Base-by-base conservation (phyloP, 2,113 vertebrate genomes). In the Loxodonta africana region DNA sequence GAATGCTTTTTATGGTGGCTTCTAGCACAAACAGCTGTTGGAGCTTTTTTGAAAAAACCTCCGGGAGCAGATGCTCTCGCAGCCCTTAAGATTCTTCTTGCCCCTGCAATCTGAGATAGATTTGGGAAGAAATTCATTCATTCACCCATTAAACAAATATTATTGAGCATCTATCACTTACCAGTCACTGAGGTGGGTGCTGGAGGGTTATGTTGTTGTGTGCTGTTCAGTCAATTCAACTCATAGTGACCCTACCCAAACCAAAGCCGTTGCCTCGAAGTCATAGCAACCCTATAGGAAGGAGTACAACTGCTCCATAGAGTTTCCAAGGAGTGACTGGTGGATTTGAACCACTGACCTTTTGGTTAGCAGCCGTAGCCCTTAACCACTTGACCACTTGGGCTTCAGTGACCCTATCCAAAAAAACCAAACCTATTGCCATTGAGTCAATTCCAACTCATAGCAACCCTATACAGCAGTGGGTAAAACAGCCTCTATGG, bases 11-110 rank as follows among this genome's bases (percentile, higher is more conserved):
- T 98, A 98, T 93, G 96, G 97, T 97, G 95, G 91, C 96, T 98
- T 98, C 98, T 97, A 98, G 97, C 97, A 98, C 97, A 98, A 98
- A 98, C 98, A 98, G 98, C 97, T 98, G 98, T 91, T 96, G 78
- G 81, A 98, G 71, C 81, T 90, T 96, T 91, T 97, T 96, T 97
- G 97, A 92, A 65, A 91, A 78, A 97, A 44, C 95, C 97, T 98
- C 95, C 74, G 48, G 88, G 98, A 98, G 91, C 97, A 98, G 96
- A 98, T 98, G 98, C 95, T 98, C 95, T 97, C 97, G 97, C 96
- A 97, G 97, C 94, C 80, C 85, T 97, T 97, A 95, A 97, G 91
- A 86, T 96, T 86, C 78, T 78, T 88, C 78, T 77, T 63, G 83
- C 26, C 84, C 93, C 90, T 57, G 67, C 74, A 95, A 53, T 37